These are phyloP conservation scores for Alviniconcha strummeri DNA, from an alignment of 2,888 invertebrate species.

Conservation along the genomic window DNA sequence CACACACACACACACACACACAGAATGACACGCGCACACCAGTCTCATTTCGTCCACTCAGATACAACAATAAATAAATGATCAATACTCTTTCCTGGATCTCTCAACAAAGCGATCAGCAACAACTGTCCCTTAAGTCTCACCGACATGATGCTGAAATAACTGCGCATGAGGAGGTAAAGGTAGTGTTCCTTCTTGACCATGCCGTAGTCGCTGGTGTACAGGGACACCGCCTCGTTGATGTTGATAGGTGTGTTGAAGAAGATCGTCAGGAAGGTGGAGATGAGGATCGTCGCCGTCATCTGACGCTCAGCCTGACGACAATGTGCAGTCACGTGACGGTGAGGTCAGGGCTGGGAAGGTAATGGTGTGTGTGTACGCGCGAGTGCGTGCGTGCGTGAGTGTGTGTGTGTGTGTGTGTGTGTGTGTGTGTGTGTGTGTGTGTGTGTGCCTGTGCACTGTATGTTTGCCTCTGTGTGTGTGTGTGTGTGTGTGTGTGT, in stretches of 20 bases:
- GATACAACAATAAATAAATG: background rate
- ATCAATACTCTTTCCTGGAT: background rate
- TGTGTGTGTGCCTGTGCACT: too few species aligned
- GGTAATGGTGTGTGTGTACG: too few species aligned
- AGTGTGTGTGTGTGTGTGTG: too few species aligned
- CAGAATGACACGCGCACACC: background rate
- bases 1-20: background rate
- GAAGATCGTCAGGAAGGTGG: constrained; percentile 17
- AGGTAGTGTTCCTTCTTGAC: constrained; percentile 13
- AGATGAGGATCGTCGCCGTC: constrained; percentile 18
- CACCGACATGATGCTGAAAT: constrained; percentile 17
- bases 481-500: too few species aligned
- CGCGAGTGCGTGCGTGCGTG: too few species aligned
- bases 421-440: too few species aligned
- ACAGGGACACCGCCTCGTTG: constrained; percentile 28
- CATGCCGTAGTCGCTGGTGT: constrained; percentile 18
- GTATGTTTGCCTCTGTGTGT: too few species aligned
- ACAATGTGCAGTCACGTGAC: too few species aligned
- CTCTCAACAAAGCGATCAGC: background rate
- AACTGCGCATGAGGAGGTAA: constrained; percentile 7
- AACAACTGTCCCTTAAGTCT: background rate
- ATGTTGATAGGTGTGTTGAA: constrained; percentile 26
- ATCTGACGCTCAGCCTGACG: constrained; percentile 22
- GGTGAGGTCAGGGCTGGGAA: too few species aligned
- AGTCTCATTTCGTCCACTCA: background rate